These are phyloP conservation scores for Psilopsiagon aymara DNA, from an alignment of 2,113 vertebrate species.

Conservation along the genomic window DNA sequence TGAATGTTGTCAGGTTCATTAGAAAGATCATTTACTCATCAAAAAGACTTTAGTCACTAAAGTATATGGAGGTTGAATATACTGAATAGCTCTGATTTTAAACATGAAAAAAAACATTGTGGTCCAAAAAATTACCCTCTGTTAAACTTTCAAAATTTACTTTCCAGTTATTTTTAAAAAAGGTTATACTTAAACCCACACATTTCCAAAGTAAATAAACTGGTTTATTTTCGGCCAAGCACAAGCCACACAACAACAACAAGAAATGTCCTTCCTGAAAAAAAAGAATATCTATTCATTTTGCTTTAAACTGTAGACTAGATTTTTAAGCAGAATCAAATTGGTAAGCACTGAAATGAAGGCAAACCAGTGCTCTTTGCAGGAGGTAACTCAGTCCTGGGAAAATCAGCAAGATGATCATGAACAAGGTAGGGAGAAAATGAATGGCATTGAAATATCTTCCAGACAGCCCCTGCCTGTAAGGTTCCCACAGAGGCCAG, in stretches of 20 bases:
- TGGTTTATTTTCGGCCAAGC: neutral
- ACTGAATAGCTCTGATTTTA: neutral
- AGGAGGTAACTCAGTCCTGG: neutral
- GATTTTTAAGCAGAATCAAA: neutral
- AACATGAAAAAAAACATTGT: neutral
- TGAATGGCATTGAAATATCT: neutral
- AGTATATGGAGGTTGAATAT: neutral
- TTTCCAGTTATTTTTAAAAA: neutral
- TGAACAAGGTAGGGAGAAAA: neutral
- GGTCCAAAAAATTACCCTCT: neutral
- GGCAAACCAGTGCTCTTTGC: neutral
- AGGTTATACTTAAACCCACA: neutral
- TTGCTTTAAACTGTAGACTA: neutral
- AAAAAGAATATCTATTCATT: neutral
- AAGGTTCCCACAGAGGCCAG: neutral
- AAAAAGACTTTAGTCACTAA: neutral
- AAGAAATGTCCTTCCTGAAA: neutral
- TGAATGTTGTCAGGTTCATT: neutral
- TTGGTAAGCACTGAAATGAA: neutral
- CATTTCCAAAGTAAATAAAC: neutral
- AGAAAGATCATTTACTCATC: neutral
- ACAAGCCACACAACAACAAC: neutral
- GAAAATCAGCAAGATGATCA: neutral
- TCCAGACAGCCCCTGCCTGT: neutral
- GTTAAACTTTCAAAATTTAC: neutral